Base-by-base conservation (phyloP, 2,797 vertebrate species). In the Hyperoplus immaculatus region DNA sequence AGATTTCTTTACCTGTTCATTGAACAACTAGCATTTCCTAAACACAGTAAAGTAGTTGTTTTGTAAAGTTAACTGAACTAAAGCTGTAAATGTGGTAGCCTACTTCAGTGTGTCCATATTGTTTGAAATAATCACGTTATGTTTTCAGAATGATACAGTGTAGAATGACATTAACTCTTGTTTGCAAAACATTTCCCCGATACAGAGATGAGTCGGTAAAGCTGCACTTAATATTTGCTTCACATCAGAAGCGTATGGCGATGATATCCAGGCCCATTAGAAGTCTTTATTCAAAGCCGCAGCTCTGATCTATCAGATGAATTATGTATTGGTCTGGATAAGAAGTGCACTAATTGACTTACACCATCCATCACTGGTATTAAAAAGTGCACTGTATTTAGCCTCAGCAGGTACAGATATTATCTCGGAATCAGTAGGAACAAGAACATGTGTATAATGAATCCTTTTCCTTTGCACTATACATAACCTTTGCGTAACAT, bases 291-390 rank as follows among this genome's bases (percentile, higher is more conserved):
- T 93, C 89, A 92, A 93, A 93, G 85, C 90, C 90, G 90, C 91
- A 92, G 83, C 83, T 83, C 82, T 80, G 86, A 89, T 94, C 89
- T 93, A 91, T 92, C 93, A 86, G 78, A 93, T 94, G 81, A 95
- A 94, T 95, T 90, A 95, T 96, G 91, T 92, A 96, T 95, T 83
- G 88, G 89, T 92, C 87, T 95, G 90, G 85, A 92, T 88, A 81
- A 87, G 79, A 82, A 90, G 85, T 83, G 87, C 81, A 84, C 88
- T 93, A 91, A 86, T 92, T 87, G 87, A 93, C 80, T 89, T 77
- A 75, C 84, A 84, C 75, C 83, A 94, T 95, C 88, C 80, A 93
- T 95, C 91, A 88, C 59, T 73, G 79, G 75, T 85, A 90, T 88
- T 87, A 83, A 90, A 90, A 89, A 83, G 81, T 76, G 75, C 61